These are phyloP conservation scores for Axea sp. DNA, from an alignment of 2,888 invertebrate species.

Conservation along the genomic window DNA sequence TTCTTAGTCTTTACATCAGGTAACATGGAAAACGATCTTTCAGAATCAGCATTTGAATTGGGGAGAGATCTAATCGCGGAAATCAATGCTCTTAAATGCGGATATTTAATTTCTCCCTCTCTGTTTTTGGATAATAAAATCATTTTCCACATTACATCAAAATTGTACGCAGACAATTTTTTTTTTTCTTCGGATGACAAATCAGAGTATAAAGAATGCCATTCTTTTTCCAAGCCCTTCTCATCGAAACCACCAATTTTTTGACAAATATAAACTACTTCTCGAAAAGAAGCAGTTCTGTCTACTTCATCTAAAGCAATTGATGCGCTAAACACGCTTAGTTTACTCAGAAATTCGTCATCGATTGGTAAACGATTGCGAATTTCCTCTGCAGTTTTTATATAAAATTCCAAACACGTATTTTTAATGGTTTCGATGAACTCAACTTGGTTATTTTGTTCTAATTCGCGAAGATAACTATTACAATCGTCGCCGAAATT, in stretches of 20 bases:
- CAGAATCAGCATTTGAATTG: too few species aligned
- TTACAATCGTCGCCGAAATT: neutral
- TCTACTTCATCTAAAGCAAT: neutral
- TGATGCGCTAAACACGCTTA: neutral
- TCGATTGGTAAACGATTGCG: constrained; percentile 11
- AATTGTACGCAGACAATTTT: neutral
- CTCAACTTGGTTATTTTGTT: neutral
- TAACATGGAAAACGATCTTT: too few species aligned
- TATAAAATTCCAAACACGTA: constrained; percentile 7
- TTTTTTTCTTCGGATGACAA: neutral
- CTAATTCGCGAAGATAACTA: neutral
- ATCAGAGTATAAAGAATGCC: neutral
- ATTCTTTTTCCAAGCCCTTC: constrained; percentile 5
- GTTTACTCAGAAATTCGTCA: constrained; percentile 15
- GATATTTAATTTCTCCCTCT: too few species aligned
- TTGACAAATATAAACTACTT: neutral
- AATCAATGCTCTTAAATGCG: neutral
- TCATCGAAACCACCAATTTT: constrained; percentile 12
- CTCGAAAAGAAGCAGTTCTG: neutral
- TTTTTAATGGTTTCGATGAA: constrained; percentile 3
- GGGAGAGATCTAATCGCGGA: too few species aligned
- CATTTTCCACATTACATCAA: constrained; percentile 9
- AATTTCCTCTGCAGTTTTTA: constrained; percentile 6
- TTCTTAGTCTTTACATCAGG: too few species aligned
- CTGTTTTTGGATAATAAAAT: neutral